Conservation (phyloP, 23 tunicate species). For the Trididemnum clinides region DNA sequence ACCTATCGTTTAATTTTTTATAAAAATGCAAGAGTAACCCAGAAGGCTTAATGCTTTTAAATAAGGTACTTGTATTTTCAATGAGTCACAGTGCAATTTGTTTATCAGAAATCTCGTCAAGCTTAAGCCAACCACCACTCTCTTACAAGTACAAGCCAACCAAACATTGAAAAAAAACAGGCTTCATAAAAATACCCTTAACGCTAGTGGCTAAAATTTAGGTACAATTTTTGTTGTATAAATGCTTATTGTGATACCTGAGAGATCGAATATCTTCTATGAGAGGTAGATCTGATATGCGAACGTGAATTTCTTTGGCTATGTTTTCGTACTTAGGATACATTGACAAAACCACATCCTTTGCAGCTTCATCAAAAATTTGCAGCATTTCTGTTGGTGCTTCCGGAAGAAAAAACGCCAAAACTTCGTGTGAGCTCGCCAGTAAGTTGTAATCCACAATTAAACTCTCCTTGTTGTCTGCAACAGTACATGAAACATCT, state of each 20-base stretch:
- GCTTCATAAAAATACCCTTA: background rate
- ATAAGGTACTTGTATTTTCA: too few species aligned
- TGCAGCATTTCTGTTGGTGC: conserved; percentile 93
- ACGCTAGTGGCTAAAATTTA: too few species aligned
- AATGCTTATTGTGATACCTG: conserved; percentile 46
- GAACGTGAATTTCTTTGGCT: conserved; percentile 91
- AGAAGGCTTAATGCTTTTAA: too few species aligned
- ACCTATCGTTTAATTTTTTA: too few species aligned
- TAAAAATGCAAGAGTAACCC: too few species aligned
- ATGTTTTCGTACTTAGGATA: conserved; percentile 96
- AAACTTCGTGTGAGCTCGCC: conserved; percentile 81
- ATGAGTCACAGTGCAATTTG: too few species aligned
- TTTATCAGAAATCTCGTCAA: too few species aligned
- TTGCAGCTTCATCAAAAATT: conserved; percentile 95
- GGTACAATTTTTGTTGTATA: too few species aligned
- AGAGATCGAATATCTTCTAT: conserved; percentile 94
- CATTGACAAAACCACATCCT: conserved; percentile 80
- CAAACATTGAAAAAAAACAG: background rate
- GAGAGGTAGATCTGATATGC: conserved; percentile 87
- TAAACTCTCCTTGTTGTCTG: conserved; percentile 97
- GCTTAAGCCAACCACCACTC: too few species aligned
- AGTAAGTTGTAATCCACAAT: conserved; percentile 86
- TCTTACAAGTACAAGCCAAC: too few species aligned
- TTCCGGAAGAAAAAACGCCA: conserved; percentile 97
- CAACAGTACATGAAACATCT: too few species aligned